Percentiles rank a stretch among this genome's conserved stretches.
Conservation (phyloP, 2,888 invertebrate species). For the Eledone cirrhosa region DNA sequence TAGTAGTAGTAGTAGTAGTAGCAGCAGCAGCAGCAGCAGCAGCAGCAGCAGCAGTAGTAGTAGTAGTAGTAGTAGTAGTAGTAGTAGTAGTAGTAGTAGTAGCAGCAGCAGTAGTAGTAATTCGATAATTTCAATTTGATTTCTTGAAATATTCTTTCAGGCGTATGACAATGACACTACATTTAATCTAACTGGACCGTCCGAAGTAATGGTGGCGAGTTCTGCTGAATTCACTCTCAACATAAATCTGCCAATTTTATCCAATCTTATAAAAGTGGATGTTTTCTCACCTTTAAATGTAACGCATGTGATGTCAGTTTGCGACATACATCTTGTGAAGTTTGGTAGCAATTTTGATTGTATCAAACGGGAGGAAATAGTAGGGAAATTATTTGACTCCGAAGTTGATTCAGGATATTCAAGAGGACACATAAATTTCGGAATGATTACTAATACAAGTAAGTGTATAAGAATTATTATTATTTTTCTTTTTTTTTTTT, state of each 20-base stretch:
- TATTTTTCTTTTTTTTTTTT: too few species aligned
- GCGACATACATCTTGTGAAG: constrained; percentile 38
- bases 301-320: constrained; percentile 55
- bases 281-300: constrained; percentile 56
- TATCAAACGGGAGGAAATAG: constrained; percentile 39
- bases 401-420: constrained; percentile 44
- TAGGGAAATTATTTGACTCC: constrained; percentile 31
- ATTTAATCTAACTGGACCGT: constrained; percentile 52
- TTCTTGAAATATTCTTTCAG: neutral
- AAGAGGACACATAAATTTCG: constrained; percentile 44
- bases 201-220: constrained; percentile 46
- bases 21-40: constrained; percentile 24
- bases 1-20: constrained; percentile 30
- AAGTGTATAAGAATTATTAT: constrained; percentile 10
- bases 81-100: constrained; percentile 30
- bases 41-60: constrained; percentile 29
- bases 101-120: constrained; percentile 30
- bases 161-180: too few species aligned
- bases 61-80: constrained; percentile 30
- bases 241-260: constrained; percentile 52
- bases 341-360: constrained; percentile 49
- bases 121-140: too few species aligned
- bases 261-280: constrained; percentile 43
- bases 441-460: constrained; percentile 53
- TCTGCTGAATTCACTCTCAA: constrained; percentile 48